phyloP scores from a whole-genome alignment of 2,888 invertebrate genomes.

The Agrochola litura region DNA sequence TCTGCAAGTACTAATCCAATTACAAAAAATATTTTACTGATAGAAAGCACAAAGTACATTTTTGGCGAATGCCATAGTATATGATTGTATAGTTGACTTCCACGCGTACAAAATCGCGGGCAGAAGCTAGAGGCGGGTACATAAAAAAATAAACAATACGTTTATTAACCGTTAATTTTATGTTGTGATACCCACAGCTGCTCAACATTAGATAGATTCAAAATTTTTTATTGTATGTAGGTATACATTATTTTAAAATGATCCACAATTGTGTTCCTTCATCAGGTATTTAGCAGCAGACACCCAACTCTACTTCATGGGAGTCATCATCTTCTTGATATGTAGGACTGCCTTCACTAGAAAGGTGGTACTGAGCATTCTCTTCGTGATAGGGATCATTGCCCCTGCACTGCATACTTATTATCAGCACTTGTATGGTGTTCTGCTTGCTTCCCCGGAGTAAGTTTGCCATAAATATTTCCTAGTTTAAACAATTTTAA shows the following conservation, averaged over 20 bases:
- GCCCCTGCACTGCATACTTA: conserved; percentile 53
- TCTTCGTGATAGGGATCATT: conserved; percentile 59
- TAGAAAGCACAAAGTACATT: too few relatives aligned
- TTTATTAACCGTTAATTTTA: too few relatives aligned
- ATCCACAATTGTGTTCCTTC: background rate
- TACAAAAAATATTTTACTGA: too few relatives aligned
- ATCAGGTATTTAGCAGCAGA: conserved; percentile 75
- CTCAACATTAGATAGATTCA: too few relatives aligned
- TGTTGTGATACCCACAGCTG: too few relatives aligned
- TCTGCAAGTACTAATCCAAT: too few relatives aligned
- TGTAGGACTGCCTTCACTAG: conserved; percentile 42
- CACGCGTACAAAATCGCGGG: too few relatives aligned
- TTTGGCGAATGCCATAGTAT: too few relatives aligned
- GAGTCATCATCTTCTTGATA: conserved; percentile 61
- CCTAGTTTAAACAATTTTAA: background rate
- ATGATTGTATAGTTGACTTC: too few relatives aligned
- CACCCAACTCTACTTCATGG: conserved; percentile 70
- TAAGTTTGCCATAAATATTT: conserved; percentile 23
- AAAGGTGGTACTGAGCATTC: conserved; percentile 46
- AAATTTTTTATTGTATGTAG: too few relatives aligned
- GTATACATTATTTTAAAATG: background rate
- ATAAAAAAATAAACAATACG: too few relatives aligned
- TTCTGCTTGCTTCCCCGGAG: conserved; percentile 35
- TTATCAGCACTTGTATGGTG: conserved; percentile 47
- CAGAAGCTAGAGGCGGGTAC: too few relatives aligned